Evolutionary conservation across 2,797 vertebrate genomes (phyloP).

Genomic region (Enteromius viviparus): DNA sequence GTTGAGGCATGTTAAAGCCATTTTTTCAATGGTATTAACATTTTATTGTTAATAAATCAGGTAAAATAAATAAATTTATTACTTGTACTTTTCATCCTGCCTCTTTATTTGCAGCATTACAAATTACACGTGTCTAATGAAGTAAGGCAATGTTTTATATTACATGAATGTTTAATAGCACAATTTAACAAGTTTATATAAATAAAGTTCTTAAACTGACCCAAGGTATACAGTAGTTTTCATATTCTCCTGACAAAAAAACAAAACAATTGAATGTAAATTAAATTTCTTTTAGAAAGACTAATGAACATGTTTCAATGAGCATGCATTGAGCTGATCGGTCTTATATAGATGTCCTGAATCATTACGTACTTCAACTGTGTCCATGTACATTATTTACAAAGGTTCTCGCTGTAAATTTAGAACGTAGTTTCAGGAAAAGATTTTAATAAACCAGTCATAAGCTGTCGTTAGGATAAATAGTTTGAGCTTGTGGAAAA

Average conservation of each 20-base stretch:
- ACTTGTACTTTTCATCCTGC: constrained; percentile 34
- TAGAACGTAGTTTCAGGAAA: neutral
- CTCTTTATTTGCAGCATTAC: constrained; percentile 35
- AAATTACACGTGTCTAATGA: neutral
- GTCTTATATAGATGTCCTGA: neutral
- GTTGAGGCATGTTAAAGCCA: neutral
- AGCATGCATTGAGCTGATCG: neutral
- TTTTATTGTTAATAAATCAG: neutral
- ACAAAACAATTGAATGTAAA: neutral
- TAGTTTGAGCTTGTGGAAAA: neutral
- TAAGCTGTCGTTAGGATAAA: neutral
- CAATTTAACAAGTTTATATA: constrained; percentile 40
- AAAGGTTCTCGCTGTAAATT: neutral
- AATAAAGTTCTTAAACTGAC: constrained; percentile 15
- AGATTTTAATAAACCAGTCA: neutral
- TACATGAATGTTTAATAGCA: constrained; percentile 11
- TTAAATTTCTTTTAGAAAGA: neutral
- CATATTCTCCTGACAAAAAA: neutral
- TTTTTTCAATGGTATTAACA: neutral
- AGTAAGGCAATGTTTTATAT: neutral
- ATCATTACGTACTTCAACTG: neutral
- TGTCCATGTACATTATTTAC: constrained; percentile 34
- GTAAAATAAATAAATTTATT: neutral
- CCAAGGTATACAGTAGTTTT: neutral
- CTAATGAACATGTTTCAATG: neutral